Evolutionary conservation across 2,113 vertebrate species (phyloP).

Genomic region (Micronycteris hirsuta): DNA sequence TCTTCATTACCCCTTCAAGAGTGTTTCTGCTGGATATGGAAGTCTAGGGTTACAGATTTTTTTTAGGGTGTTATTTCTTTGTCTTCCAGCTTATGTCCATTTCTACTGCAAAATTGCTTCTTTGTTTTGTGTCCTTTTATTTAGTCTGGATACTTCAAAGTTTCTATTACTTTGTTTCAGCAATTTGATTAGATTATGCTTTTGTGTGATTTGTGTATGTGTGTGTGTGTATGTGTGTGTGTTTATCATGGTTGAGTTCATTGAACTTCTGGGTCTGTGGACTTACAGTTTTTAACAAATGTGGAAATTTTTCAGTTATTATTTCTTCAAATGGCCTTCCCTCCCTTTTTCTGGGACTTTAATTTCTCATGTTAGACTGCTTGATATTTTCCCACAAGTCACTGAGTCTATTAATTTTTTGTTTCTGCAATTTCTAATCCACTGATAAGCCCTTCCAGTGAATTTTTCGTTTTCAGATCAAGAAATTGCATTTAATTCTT

Average conservation of each 20-base stretch:
- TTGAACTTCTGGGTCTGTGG: background rate
- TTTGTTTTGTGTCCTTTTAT: background rate
- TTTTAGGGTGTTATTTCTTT: background rate
- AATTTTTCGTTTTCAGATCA: background rate
- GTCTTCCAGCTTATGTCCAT: background rate
- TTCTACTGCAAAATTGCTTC: background rate
- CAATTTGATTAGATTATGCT: background rate
- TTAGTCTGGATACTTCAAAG: background rate
- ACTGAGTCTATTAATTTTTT: background rate
- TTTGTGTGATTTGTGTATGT: background rate
- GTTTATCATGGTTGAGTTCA: background rate
- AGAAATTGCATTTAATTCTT: background rate
- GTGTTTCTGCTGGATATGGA: background rate
- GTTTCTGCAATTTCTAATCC: background rate
- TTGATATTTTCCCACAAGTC: background rate
- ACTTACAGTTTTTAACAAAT: background rate
- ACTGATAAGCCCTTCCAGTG: background rate
- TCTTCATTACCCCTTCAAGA: background rate
- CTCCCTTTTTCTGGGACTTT: background rate
- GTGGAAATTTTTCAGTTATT: background rate
- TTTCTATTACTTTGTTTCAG: background rate
- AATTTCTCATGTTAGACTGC: background rate
- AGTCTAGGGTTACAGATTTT: background rate
- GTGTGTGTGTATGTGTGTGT: background rate
- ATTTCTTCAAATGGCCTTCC: background rate